Evolutionary conservation across 2,797 vertebrate genomes (phyloP).

Genomic region (Esox lucius): DNA sequence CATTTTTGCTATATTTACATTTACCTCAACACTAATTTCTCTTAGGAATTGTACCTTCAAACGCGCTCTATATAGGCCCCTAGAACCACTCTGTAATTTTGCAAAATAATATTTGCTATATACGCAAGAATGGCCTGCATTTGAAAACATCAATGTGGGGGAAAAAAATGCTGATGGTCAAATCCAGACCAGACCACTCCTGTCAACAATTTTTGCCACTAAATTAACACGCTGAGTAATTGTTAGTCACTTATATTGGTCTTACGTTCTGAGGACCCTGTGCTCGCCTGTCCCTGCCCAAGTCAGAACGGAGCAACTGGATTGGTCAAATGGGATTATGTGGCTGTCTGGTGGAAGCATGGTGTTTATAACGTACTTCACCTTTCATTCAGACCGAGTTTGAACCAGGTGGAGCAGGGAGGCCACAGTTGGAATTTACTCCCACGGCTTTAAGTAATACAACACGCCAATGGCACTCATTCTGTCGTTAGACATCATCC

Average conservation of each 20-base stretch:
- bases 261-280: neutral
- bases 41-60: neutral
- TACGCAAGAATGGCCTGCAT: neutral
- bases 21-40: neutral
- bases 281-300: neutral
- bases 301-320: neutral
- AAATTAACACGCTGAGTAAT: conserved; percentile 3
- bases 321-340: neutral
- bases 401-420: no score
- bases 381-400: neutral
- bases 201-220: conserved; percentile 1
- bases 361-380: neutral
- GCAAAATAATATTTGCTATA: neutral
- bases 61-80: neutral
- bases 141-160: neutral
- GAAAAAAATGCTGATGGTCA: neutral
- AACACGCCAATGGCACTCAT: no score
- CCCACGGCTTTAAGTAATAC: no score
- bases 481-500: no score
- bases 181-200: neutral
- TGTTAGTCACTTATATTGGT: neutral
- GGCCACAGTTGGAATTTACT: no score
- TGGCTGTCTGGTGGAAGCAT: neutral
- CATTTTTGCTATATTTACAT: neutral
- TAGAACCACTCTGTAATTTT: neutral